Conservation (phyloP, 2,113 vertebrate genomes). For the Illadopsis cleaveri region DNA sequence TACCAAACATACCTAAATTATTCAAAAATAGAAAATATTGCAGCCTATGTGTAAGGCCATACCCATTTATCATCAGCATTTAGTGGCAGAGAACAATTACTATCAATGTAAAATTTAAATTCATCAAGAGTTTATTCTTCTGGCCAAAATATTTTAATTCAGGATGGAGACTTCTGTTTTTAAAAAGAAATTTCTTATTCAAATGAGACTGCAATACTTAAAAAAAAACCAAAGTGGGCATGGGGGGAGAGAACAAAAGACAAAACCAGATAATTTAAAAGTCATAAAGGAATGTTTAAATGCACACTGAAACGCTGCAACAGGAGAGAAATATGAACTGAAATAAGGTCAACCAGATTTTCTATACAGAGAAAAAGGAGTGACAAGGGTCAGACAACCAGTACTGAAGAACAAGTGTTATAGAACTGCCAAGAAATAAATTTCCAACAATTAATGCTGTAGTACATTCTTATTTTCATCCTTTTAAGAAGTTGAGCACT, state of each 20-base stretch:
- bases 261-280: neutral
- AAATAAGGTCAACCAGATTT: neutral
- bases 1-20: neutral
- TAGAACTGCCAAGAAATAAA: neutral
- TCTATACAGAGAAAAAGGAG: neutral
- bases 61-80: neutral
- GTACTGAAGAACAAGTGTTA: neutral
- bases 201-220: neutral
- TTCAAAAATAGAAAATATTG: neutral
- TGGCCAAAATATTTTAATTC: neutral
- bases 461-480: neutral
- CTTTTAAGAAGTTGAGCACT: neutral
- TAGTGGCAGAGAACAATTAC: neutral
- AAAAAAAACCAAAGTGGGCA: fast-evolving
- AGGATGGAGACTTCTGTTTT: neutral
- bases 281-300: neutral
- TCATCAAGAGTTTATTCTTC: neutral
- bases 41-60: neutral
- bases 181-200: neutral
- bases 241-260: neutral
- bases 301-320: neutral
- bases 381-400: neutral
- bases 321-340: neutral
- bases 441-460: neutral
- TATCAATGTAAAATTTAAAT: neutral